A percentile compares a stretch with the other conserved stretches of the same genome.
These are phyloP conservation scores for Agrochola macilenta DNA, from an alignment of 2,888 invertebrate genomes.

Conservation along the genomic window DNA sequence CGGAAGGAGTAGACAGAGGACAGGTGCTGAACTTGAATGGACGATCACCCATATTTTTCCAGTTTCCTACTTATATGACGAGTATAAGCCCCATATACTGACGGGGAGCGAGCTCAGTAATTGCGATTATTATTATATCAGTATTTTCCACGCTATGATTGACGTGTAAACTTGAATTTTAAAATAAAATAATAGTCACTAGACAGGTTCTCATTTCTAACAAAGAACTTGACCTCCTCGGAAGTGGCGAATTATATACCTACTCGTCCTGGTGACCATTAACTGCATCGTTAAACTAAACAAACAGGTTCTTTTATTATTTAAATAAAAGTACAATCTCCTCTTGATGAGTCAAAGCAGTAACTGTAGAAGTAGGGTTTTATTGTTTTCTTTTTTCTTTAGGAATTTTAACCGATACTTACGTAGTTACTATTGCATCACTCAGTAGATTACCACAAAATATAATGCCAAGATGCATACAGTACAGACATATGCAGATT, in stretches of 20 bases:
- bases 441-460: background rate
- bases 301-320: conserved; percentile 31
- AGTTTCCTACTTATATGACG: background rate
- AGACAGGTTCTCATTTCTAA: background rate
- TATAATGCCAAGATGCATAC: background rate
- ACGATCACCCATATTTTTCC: background rate
- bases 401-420: background rate
- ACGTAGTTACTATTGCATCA: background rate
- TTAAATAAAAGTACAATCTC: conserved; percentile 28
- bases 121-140: background rate
- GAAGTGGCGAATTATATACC: background rate
- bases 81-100: background rate
- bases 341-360: conserved; percentile 1
- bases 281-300: conserved; percentile 20
- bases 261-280: background rate
- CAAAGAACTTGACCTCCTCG: conserved; percentile 35
- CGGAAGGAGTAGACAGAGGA: no score
- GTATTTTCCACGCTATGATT: background rate
- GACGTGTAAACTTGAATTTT: background rate
- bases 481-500: background rate
- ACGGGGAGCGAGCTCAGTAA: background rate
- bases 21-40: no score
- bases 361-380: background rate
- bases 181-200: background rate
- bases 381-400: background rate